Base-by-base conservation (phyloP, 2,888 invertebrate genomes). In the Coelopa pilipes region DNA sequence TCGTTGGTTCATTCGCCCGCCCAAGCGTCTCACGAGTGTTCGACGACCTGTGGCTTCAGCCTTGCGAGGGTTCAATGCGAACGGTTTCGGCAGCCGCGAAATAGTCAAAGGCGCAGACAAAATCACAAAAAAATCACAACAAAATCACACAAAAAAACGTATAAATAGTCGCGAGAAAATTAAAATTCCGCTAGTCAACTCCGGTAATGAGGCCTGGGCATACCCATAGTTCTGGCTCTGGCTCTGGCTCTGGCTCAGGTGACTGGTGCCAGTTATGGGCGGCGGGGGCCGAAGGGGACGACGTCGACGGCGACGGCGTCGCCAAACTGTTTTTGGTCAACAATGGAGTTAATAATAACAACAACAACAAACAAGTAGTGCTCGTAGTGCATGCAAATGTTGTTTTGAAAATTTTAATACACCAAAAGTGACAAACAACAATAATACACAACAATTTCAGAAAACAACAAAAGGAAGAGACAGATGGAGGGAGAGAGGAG, bases 141-240 rank as follows among this genome's bases (percentile, higher is more conserved):
- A 55, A 11, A 11, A 11, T 17, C 17, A 55, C 12, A 12, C 19
- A 19, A 11, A 17, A 13, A 13, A 57, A 19, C 19, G n/a, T 13
- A 13, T 34, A 10, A 55, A 13, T 7, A 55, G 19, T 17, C 1
- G n/a, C 24, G 45, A 68, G 12, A 17, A 50, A 62, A 53, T 70
- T 63, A 17, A 50, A 24, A 60, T 70, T 70, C 70, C 50, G 53
- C 49, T 34, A 53, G 50, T 62, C 19, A 57, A 19, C 34, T 24
- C 55, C 55, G 21, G 45, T 59, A 57, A 69, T 69, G 47, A 67
- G 19, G 19, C 57, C 34, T 55, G 19, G 57, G 45, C 69, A 69
- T 59, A 69, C 47, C 19, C 10, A 46, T 34, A 34, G 34, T 7
- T 34, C 34, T 34, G n/a, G n/a, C n/a, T n/a, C n/a, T n/a, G n/a